A percentile compares a stretch with the other conserved stretches of the same genome.
phyloP scores from a whole-genome alignment of 1,140 invertebrate species.

The Eupeodes corollae region DNA sequence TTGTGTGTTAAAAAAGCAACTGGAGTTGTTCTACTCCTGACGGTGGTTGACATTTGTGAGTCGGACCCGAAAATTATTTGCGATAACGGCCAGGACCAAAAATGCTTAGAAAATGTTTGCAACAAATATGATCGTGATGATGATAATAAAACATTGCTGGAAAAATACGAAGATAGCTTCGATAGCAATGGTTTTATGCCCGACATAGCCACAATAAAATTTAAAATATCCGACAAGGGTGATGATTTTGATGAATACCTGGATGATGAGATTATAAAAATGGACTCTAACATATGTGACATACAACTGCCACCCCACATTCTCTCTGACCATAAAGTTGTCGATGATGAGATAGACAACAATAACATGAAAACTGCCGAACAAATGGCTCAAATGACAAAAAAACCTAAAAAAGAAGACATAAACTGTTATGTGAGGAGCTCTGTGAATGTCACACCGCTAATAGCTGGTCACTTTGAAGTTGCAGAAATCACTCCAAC shows the following conservation, averaged over 20 bases:
- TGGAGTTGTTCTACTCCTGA: slow-evolving; percentile 29
- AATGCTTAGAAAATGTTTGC: not conserved
- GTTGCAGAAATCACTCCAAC: slow-evolving; percentile 30
- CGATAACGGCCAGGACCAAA: slow-evolving; percentile 11
- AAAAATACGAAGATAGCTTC: slow-evolving; percentile 30
- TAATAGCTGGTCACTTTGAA: slow-evolving; percentile 25
- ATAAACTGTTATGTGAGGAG: slow-evolving; percentile 30
- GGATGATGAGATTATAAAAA: slow-evolving; percentile 14
- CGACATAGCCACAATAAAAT: slow-evolving; percentile 13
- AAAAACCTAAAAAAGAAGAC: slow-evolving; percentile 22
- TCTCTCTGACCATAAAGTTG: slow-evolving; percentile 7
- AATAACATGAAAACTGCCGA: slow-evolving; percentile 19
- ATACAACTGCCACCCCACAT: not conserved
- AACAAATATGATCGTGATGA: slow-evolving; percentile 17
- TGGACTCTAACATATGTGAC: slow-evolving; percentile 1
- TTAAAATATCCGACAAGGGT: slow-evolving; percentile 18
- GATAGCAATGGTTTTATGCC: slow-evolving; percentile 32
- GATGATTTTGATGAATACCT: slow-evolving; percentile 14
- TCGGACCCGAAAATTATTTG: too few species aligned
- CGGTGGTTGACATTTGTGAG: slow-evolving; percentile 18
- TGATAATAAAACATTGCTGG: slow-evolving; percentile 29
- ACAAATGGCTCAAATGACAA: slow-evolving; percentile 9
- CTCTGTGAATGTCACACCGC: slow-evolving; percentile 28
- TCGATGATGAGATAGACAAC: slow-evolving; percentile 23
- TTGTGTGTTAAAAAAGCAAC: slow-evolving; percentile 27